Evolutionary conservation across 2,113 vertebrate genomes (phyloP).

Genomic region (Chiloscyllium plagiosum): DNA sequence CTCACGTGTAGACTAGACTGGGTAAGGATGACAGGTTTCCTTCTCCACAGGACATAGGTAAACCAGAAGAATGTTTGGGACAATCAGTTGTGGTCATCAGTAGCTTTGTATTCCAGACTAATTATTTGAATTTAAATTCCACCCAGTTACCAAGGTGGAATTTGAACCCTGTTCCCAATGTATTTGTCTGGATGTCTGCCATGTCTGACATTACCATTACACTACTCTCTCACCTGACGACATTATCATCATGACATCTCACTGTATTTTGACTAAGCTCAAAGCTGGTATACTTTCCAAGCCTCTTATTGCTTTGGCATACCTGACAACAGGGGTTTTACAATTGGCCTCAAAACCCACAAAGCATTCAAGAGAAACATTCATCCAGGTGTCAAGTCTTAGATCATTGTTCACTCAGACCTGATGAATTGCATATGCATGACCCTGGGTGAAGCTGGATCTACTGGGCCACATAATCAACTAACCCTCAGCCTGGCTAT

Average conservation of each 20-base stretch:
- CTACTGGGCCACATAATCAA: not conserved
- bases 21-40: too few relatives aligned
- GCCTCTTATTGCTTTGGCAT: not conserved
- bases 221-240: too few relatives aligned
- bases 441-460: not conserved
- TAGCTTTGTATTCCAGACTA: too few relatives aligned
- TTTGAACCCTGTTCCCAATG: too few relatives aligned
- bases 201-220: too few relatives aligned
- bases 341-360: not conserved
- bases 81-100: too few relatives aligned
- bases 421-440: not conserved
- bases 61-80: too few relatives aligned
- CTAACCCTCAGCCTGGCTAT: not conserved
- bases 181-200: too few relatives aligned
- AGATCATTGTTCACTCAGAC: not conserved
- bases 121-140: too few relatives aligned
- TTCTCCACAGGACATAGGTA: too few relatives aligned
- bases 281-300: not conserved
- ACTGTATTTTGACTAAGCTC: not conserved
- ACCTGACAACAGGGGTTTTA: not conserved
- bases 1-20: too few relatives aligned
- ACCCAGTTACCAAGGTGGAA: too few relatives aligned
- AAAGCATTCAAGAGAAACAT: not conserved
- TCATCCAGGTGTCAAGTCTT: not conserved
- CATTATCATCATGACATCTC: not conserved